Evolutionary conservation across 2,888 invertebrate genomes (phyloP), one percentile per base, ranked within the genome.

Genomic region (Prenolepis imparis): DNA sequence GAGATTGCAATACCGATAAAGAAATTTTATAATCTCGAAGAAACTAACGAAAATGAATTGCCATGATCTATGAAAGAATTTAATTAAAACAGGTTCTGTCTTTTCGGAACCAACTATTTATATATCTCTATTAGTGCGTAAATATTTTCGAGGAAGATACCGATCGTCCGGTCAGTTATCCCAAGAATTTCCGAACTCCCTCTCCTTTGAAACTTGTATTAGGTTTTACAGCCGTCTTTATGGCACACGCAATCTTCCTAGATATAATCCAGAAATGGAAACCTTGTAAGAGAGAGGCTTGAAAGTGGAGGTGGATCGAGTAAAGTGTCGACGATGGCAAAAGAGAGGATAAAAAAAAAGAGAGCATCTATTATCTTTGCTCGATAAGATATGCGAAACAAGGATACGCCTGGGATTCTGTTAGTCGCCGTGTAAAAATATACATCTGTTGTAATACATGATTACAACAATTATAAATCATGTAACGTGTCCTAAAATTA

Each of bases 211-310:
- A 66, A 67, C 28, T 64, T 57, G 28, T 28, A 28, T 32, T 64
- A 36, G 36, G 6, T 63, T 78, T 77, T 59, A 73, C 57, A 55
- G 59, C 8, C 48, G 57, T 36, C 44, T 55, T 70, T 39, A 59
- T 52, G 18, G 4, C 44, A 11, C 15, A 77, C 12, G 55, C 18
- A 74, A 80, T 74, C 59, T 48, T 44, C 74, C 39, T 24, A 72
- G 67, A 68, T 68, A 82, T 24, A 28, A 2, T 44, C 36, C 11
- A 66, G 70, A 86, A 86, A 82, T 82, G 75, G 39, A 86, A 84
- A 82, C 61, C 74, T 57, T 75, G 82, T 78, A 74, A 44, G 59
- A 36, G 59, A 44, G 59, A 9, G 41, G 39, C 39, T 39, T n/a
- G 48, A 61, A 61, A 52, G 28, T 44, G 52, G 59, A 61, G n/a